Conservation (phyloP, 2,888 invertebrate species). For the Sisyra terminalis region DNA sequence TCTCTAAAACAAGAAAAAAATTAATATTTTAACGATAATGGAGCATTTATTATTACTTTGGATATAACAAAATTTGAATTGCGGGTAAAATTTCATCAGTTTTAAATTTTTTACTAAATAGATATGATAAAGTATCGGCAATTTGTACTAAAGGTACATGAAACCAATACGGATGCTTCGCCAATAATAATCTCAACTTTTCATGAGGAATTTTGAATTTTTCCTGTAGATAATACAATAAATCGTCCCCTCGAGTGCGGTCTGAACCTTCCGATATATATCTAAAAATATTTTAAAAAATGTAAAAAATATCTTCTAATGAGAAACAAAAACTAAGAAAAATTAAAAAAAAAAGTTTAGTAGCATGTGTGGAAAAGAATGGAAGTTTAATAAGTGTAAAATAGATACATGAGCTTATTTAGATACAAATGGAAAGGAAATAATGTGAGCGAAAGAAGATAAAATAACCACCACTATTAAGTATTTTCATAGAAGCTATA, state of each 20-base stretch:
- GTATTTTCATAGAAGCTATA: too few relatives aligned
- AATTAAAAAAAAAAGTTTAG: too few relatives aligned
- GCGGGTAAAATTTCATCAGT: constrained; percentile 37
- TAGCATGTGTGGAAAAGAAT: too few relatives aligned
- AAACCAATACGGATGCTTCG: constrained; percentile 45
- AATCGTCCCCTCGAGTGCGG: constrained; percentile 30
- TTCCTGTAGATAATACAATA: constrained; percentile 25
- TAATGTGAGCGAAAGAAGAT: too few relatives aligned
- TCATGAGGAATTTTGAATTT: constrained; percentile 20
- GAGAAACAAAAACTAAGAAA: too few relatives aligned
- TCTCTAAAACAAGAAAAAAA: constrained; percentile 17
- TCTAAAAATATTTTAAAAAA: constrained; percentile 19
- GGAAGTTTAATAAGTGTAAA: too few relatives aligned
- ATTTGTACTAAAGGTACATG: constrained; percentile 41
- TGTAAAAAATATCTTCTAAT: neutral
- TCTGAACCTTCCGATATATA: constrained; percentile 38
- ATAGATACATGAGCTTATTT: too few relatives aligned
- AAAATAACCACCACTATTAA: too few relatives aligned
- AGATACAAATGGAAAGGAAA: too few relatives aligned
- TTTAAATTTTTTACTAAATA: constrained; percentile 32
- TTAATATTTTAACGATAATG: constrained; percentile 14
- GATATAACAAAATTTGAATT: constrained; percentile 49
- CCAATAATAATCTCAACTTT: constrained; percentile 25
- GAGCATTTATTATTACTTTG: constrained; percentile 37
- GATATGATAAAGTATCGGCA: constrained; percentile 36